Percentiles rank a stretch among this genome's conserved stretches.
These are phyloP conservation scores for Thereva unica DNA, from an alignment of 2,888 invertebrate genomes.

Conservation along the genomic window DNA sequence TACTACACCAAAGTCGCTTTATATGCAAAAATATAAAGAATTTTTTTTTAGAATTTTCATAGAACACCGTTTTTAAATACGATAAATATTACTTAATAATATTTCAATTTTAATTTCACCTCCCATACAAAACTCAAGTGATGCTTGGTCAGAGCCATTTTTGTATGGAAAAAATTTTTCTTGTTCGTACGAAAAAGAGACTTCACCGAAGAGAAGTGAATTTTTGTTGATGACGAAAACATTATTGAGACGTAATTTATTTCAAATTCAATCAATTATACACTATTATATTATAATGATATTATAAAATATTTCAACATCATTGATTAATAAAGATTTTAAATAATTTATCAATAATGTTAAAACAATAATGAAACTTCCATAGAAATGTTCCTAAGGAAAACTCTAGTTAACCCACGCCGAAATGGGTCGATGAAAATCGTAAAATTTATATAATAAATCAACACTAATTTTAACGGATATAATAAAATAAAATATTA, in stretches of 20 bases:
- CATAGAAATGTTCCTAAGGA: conserved; percentile 39
- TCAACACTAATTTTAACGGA: conserved; percentile 45
- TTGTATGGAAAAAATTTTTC: conserved; percentile 28
- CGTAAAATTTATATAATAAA: conserved; percentile 54
- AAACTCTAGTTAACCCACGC: conserved; percentile 46
- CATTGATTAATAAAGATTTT: conserved; percentile 7
- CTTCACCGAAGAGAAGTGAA: background rate
- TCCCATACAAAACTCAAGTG: conserved; percentile 37
- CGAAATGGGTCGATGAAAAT: conserved; percentile 51
- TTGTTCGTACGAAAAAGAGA: conserved; percentile 1
- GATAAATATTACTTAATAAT: background rate
- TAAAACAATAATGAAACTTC: conserved; percentile 28
- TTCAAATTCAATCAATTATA: conserved; percentile 4
- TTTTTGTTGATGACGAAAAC: conserved; percentile 43
- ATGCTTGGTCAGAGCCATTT: conserved; percentile 42
- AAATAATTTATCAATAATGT: background rate
- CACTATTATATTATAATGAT: conserved; percentile 4
- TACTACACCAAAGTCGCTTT: conserved; percentile 26
- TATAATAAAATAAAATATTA: conserved; percentile 46
- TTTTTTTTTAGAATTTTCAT: conserved; percentile 42
- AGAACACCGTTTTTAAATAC: conserved; percentile 41
- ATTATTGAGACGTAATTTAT: conserved; percentile 40
- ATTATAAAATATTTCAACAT: conserved; percentile 28
- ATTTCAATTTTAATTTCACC: conserved; percentile 40
- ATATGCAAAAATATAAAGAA: conserved; percentile 36